These are phyloP conservation scores for Melanotaenia trifasciata DNA, from an alignment of 2,797 vertebrate genomes.

Conservation along the genomic window DNA sequence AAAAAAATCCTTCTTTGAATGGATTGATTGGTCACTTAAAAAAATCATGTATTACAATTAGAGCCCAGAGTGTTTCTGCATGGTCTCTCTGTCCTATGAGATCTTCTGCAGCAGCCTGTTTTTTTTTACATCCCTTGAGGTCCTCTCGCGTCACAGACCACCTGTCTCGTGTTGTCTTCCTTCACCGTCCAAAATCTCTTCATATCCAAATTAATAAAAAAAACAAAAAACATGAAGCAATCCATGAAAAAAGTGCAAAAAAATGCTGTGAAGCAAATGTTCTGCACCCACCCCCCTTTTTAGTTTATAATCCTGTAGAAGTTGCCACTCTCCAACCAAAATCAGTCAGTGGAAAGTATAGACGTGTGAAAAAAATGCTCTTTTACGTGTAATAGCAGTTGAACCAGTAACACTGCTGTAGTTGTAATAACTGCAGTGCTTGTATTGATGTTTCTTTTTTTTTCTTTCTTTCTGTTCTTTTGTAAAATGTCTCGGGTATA, in stretches of 20 bases:
- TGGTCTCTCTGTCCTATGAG: slow-evolving; percentile 73
- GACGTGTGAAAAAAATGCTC: slow-evolving; percentile 80
- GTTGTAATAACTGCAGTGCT: slow-evolving; percentile 80
- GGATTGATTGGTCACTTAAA: slow-evolving; percentile 75
- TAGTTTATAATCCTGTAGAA: slow-evolving; percentile 90
- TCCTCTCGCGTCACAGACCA: slow-evolving; percentile 53
- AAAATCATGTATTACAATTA: slow-evolving; percentile 77
- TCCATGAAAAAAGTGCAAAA: slow-evolving; percentile 88
- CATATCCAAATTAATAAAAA: slow-evolving; percentile 46
- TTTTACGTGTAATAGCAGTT: slow-evolving; percentile 78
- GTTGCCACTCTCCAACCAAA: slow-evolving; percentile 74
- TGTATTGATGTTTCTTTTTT: slow-evolving; percentile 74
- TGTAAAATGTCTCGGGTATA: slow-evolving; percentile 97
- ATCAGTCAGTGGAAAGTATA: slow-evolving; percentile 81
- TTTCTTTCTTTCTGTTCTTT: slow-evolving; percentile 79
- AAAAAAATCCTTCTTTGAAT: slow-evolving; percentile 67
- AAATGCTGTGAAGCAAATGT: slow-evolving; percentile 86
- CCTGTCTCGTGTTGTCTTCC: slow-evolving; percentile 56
- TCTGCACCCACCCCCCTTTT: slow-evolving; percentile 62
- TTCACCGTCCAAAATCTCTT: slow-evolving; percentile 57
- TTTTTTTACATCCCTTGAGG: slow-evolving; percentile 48
- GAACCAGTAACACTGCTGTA: slow-evolving; percentile 74
- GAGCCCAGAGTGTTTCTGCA: slow-evolving; percentile 79
- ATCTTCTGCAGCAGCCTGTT: slow-evolving; percentile 60
- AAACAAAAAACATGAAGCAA: slow-evolving; percentile 71